phyloP scores from a whole-genome alignment of 1,140 invertebrate species.

The Pteromalus puparum region DNA sequence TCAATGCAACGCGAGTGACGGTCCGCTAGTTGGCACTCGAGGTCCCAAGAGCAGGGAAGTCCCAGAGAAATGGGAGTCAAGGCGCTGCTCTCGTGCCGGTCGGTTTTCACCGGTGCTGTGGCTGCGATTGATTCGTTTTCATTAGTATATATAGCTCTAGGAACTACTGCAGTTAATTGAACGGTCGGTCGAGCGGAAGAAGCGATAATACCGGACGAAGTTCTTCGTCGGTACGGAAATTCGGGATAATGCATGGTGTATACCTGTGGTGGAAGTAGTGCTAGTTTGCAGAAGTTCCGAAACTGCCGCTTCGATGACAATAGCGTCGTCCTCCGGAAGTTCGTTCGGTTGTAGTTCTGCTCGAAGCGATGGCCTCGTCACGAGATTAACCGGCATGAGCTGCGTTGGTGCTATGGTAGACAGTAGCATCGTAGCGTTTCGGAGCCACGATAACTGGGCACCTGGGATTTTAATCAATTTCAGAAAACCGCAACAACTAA shows the following conservation, averaged over 20 bases:
- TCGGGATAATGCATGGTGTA: no score
- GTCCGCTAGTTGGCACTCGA: slow-evolving; percentile 88
- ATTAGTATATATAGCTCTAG: no score
- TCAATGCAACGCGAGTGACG: slow-evolving; percentile 84
- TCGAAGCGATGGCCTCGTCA: slow-evolving; percentile 62
- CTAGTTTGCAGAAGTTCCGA: slow-evolving; percentile 62
- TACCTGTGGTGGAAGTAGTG: slow-evolving; percentile 53
- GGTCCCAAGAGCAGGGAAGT: slow-evolving; percentile 82
- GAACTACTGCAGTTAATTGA: no score
- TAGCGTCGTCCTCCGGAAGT: slow-evolving; percentile 66
- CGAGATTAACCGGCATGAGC: slow-evolving; percentile 64
- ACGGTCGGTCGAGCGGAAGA: no score
- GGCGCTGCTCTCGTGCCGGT: slow-evolving; percentile 73
- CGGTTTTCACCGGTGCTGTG: slow-evolving; percentile 61
- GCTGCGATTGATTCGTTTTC: background rate
- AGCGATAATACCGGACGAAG: no score
- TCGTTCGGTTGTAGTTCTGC: slow-evolving; percentile 63
- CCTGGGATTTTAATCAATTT: no score
- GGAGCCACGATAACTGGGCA: slow-evolving; percentile 69
- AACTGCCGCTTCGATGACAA: slow-evolving; percentile 69
- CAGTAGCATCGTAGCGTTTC: slow-evolving; percentile 66
- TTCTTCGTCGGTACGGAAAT: no score
- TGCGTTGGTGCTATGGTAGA: slow-evolving; percentile 62
- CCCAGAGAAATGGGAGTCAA: slow-evolving; percentile 84
- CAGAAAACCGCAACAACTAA: no score